Evolutionary conservation across 2,797 vertebrate genomes (phyloP).

Genomic region (Chaunax sp.): DNA sequence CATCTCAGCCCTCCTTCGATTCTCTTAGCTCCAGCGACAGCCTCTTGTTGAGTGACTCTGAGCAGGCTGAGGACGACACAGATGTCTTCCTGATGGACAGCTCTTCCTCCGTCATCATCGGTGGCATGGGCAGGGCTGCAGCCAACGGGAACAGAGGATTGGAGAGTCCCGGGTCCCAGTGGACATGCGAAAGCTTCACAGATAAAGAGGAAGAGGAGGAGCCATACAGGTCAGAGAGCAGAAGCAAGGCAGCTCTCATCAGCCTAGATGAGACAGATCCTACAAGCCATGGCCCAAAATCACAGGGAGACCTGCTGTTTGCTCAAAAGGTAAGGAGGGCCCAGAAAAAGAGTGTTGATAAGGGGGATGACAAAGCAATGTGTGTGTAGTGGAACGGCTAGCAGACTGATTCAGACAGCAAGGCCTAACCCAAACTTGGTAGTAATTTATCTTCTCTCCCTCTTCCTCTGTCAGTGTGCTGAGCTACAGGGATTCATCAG

Average conservation of each 20-base stretch:
- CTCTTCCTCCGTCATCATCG: conserved; percentile 57
- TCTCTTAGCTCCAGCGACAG: conserved; percentile 82
- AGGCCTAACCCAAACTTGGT: conserved; percentile 29
- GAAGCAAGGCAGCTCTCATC: conserved; percentile 24
- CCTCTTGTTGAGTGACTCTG: conserved; percentile 81
- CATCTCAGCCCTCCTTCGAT: conserved; percentile 81
- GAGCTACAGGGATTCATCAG: conserved; percentile 92
- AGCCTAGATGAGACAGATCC: conserved; percentile 27
- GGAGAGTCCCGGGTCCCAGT: conserved; percentile 75
- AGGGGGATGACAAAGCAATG: conserved; percentile 23
- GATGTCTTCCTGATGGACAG: conserved; percentile 82
- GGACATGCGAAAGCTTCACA: conserved; percentile 70
- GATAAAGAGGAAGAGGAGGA: conserved; percentile 72
- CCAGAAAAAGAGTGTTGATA: conserved; percentile 1
- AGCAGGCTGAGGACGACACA: conserved; percentile 78
- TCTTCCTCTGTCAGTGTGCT: conserved; percentile 84
- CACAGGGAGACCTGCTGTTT: conserved; percentile 88
- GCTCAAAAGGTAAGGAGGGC: conserved; percentile 87
- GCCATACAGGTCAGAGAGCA: conserved; percentile 31
- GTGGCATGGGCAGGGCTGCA: conserved; percentile 3
- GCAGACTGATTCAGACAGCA: conserved; percentile 41
- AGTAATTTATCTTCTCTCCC: conserved; percentile 59
- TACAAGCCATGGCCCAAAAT: conserved; percentile 49
- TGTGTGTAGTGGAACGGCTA: conserved; percentile 17
- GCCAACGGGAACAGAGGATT: conserved; percentile 24